These are phyloP conservation scores for Trochalopteron elliotii DNA, from an alignment of 2,113 vertebrate genomes.

Conservation along the genomic window DNA sequence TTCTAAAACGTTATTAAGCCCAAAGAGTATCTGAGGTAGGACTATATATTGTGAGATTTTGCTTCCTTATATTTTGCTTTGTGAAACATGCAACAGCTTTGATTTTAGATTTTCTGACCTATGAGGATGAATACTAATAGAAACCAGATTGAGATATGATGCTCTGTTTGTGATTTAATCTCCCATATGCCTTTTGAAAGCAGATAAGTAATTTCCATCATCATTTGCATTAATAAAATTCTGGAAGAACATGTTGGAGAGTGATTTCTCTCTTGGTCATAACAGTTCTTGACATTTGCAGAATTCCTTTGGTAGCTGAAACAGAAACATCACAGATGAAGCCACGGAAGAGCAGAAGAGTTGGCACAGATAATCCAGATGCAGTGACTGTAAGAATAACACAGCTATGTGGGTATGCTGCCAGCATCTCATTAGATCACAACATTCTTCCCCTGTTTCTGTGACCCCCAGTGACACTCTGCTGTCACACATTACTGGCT, in stretches of 20 bases:
- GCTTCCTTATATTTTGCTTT: not conserved
- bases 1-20: not conserved
- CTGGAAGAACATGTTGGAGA: not conserved
- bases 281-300: not conserved
- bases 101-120: conserved; percentile 9
- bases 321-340: not conserved
- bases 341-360: not conserved
- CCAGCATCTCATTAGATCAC: not conserved
- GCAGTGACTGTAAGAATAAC: not conserved
- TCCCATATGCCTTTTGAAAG: not conserved
- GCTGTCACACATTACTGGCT: not conserved
- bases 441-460: not conserved
- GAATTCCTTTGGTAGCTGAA: not conserved
- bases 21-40: not conserved
- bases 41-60: not conserved
- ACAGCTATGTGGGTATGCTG: not conserved
- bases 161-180: conserved; percentile 14
- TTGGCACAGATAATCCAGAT: not conserved
- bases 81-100: not conserved
- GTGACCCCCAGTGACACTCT: not conserved
- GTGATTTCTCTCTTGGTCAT: not conserved
- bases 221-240: not conserved
- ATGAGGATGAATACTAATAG: not conserved
- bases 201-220: not conserved
- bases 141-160: not conserved